These are phyloP conservation scores for Pangasius djambal DNA, from an alignment of 2,797 vertebrate species.

Conservation along the genomic window DNA sequence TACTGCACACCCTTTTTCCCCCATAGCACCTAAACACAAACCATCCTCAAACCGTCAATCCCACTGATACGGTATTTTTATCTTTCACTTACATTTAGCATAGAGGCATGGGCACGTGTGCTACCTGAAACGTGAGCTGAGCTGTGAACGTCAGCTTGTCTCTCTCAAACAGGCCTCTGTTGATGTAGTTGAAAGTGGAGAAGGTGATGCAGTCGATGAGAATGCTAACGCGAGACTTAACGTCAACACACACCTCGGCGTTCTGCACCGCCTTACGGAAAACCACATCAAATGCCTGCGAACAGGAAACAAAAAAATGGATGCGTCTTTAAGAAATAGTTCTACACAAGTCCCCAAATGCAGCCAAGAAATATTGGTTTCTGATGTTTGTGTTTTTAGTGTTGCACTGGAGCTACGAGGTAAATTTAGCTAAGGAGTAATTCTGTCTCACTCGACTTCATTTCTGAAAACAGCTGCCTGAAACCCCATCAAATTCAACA, in stretches of 20 bases:
- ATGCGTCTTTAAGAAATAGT: too few species aligned
- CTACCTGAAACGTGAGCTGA: conserved; percentile 76
- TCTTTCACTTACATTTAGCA: not conserved
- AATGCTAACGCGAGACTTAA: conserved; percentile 73
- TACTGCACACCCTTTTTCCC: not conserved
- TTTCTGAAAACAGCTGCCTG: not conserved
- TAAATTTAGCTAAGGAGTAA: not conserved
- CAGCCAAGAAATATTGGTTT: not conserved
- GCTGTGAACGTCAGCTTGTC: conserved; percentile 81
- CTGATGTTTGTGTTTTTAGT: not conserved
- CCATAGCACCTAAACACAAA: not conserved
- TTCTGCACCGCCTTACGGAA: conserved; percentile 80
- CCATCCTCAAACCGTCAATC: not conserved
- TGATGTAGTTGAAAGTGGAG: conserved; percentile 81
- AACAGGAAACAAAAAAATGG: not conserved
- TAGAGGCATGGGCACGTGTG: not conserved
- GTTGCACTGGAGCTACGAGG: too few species aligned
- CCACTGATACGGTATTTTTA: not conserved
- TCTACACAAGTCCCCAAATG: not conserved
- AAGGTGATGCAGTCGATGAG: conserved; percentile 75
- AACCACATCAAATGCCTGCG: conserved; percentile 80
- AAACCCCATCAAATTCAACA: not conserved
- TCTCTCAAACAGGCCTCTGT: conserved; percentile 78
- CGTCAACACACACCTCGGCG: conserved; percentile 72
- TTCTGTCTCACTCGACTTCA: not conserved